These are phyloP conservation scores for Linnaemya tessellans DNA, from an alignment of 2,888 invertebrate genomes.

Conservation along the genomic window DNA sequence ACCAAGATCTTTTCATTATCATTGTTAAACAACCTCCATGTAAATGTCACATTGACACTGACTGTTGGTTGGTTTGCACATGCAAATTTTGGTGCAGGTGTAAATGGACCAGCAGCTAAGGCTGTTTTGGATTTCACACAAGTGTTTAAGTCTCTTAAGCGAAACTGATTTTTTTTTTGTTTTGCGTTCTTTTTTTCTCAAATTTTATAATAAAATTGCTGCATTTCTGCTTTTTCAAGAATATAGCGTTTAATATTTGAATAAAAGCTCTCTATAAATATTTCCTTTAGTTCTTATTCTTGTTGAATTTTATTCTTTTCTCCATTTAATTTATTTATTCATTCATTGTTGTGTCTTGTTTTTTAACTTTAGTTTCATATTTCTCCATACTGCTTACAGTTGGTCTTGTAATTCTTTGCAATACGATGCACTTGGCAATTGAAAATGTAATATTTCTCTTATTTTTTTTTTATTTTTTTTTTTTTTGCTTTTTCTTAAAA, in stretches of 20 bases:
- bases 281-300: conserved; percentile 51
- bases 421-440: not conserved
- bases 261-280: conserved; percentile 52
- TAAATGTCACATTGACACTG: conserved; percentile 54
- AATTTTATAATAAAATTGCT: conserved; percentile 22
- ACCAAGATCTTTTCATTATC: conserved; percentile 49
- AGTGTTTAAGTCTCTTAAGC: conserved; percentile 32
- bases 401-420: not conserved
- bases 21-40: conserved; percentile 26
- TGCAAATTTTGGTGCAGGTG: conserved; percentile 41
- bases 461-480: not conserved
- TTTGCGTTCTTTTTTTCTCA: not conserved
- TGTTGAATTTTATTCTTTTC: conserved; percentile 12
- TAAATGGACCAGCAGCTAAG: conserved; percentile 26
- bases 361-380: conserved; percentile 10
- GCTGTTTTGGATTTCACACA: conserved; percentile 36
- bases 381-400: not conserved
- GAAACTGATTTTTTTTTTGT: conserved; percentile 14
- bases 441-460: not conserved
- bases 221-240: conserved; percentile 50
- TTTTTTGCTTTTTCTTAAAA: not conserved
- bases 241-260: conserved; percentile 62
- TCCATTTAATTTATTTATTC: conserved; percentile 26
- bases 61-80: not conserved
- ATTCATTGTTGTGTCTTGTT: conserved; percentile 27